Evolutionary conservation across 2,888 invertebrate genomes (phyloP), one percentile per base, ranked within the genome.

Genomic region (Pteria penguin): DNA sequence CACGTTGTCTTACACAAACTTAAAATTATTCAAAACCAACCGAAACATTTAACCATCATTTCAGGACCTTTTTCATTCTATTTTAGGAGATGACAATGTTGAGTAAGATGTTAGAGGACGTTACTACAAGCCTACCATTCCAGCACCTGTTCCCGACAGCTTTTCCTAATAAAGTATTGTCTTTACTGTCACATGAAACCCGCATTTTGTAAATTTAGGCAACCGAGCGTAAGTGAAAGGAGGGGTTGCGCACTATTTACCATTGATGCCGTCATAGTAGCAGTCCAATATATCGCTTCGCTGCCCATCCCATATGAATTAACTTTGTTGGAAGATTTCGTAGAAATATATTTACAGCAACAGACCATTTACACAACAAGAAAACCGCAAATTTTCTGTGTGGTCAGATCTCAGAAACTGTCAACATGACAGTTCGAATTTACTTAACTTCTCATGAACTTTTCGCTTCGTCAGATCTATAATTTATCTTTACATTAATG

Each of bases 391-490:
- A 65, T 26, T n/a, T 33, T 22, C 57, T 68, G 68, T 68, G 68
- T 68, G 68, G 68, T 27, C 68, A 68, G 32, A 31, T 29, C 31
- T 22, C 14, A 68, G 52, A 66, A 66, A 27, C 52, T 55, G 22
- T 68, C 68, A 55, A 22, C 14, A 33, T 58, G 68, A 68, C 68
- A 68, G 31, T 32, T 24, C 32, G 68, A 55, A 68, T 68, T 55
- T 55, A 68, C 55, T 68, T 68, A 68, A 68, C 68, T 68, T 57
- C 57, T 11, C 54, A 31, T 68, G 68, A 68, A 68, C 68, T 68
- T 55, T 68, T 54, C 68, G 57, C 68, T 33, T 57, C 33, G 68
- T 68, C 68, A 68, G 22, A 57, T 18, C 32, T 57, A 68, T 68
- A 52, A 68, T 68, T 68, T 68, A 68, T 68, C 5, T 68, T 57